These are phyloP conservation scores for Opisthocomus hoazin DNA, from an alignment of 2,113 vertebrate genomes.

Conservation along the genomic window DNA sequence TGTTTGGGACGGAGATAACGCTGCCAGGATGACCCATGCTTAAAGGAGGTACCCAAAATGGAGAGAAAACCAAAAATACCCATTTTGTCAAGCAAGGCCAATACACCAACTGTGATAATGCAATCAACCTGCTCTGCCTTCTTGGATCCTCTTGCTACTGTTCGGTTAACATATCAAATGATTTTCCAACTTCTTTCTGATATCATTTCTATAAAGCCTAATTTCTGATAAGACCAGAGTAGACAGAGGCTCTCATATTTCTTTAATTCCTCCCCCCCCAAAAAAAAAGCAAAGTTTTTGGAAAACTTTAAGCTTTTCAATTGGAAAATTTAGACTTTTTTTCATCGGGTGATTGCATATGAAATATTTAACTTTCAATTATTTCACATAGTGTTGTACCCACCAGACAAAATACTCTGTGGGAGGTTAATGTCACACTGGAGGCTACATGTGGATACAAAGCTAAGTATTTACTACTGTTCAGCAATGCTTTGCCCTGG, in stretches of 20 bases:
- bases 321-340: not conserved
- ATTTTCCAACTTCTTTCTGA: not conserved
- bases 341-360: not conserved
- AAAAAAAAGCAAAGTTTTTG: not conserved
- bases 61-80: not conserved
- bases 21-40: not conserved
- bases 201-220: not conserved
- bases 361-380: not conserved
- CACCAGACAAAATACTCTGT: not conserved
- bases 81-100: not conserved
- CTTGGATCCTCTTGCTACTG: not conserved
- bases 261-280: not conserved
- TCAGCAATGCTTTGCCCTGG: not conserved
- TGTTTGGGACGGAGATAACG: not conserved
- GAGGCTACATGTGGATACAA: not conserved
- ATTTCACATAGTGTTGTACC: not conserved
- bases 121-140: not conserved
- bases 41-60: not conserved
- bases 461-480: not conserved
- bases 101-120: not conserved
- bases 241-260: not conserved
- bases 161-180: not conserved
- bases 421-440: not conserved
- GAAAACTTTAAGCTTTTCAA: not conserved
- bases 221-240: not conserved